Evolutionary conservation across 2,888 invertebrate genomes (phyloP).

Genomic region (Lycaena phlaeas): DNA sequence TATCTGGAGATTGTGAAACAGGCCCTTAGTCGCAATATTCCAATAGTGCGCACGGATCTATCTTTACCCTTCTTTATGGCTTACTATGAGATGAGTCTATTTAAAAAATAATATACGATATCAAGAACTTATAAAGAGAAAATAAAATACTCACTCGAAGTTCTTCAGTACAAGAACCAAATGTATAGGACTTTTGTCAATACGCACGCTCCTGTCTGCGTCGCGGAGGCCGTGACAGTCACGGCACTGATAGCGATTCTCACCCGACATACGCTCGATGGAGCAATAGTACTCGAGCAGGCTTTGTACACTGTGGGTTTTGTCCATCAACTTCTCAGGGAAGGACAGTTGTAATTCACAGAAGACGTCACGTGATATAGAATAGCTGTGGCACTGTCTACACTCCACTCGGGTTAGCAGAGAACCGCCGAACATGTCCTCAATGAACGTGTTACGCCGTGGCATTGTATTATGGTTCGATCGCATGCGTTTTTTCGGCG

Average conservation of each 20-base stretch:
- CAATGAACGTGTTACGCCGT: constrained; percentile 59
- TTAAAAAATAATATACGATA: neutral
- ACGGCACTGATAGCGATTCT: constrained; percentile 86
- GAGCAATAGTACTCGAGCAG: constrained; percentile 84
- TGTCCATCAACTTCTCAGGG: constrained; percentile 68
- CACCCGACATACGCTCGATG: constrained; percentile 83
- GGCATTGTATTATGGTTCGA: constrained; percentile 29
- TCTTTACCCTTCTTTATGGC: too few species aligned
- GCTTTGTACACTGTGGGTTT: constrained; percentile 79
- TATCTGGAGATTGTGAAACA: too few species aligned
- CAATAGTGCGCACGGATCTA: too few species aligned
- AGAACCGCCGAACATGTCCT: constrained; percentile 84
- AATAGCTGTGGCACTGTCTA: constrained; percentile 79
- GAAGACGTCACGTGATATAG: constrained; percentile 83
- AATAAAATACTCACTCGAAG: constrained; percentile 74
- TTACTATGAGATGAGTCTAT: too few species aligned
- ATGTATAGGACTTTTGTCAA: constrained; percentile 83
- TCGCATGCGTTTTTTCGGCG: constrained; percentile 38
- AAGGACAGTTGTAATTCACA: constrained; percentile 86
- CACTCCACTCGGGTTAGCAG: constrained; percentile 83
- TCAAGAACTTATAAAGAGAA: too few species aligned
- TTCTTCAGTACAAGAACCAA: constrained; percentile 86
- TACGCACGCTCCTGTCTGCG: constrained; percentile 74
- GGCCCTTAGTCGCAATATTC: too few species aligned
- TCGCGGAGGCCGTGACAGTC: constrained; percentile 82